Evolutionary conservation across 2,113 vertebrate species (phyloP).

Genomic region (cattle (Bos taurus)): DNA sequence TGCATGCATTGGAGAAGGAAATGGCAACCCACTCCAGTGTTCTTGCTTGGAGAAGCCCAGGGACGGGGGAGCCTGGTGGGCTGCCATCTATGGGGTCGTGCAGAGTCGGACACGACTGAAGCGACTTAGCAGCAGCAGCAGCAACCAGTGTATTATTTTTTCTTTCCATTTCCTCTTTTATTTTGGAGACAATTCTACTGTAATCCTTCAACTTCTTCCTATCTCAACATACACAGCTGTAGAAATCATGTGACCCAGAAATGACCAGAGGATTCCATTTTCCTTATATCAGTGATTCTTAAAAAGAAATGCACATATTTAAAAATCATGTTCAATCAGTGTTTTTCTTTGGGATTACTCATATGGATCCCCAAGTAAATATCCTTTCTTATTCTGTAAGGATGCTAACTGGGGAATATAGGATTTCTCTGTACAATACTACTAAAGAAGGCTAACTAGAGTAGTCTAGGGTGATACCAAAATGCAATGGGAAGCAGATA

Average conservation of each 20-base stretch:
- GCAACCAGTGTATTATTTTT: background rate
- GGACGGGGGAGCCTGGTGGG: too few relatives aligned
- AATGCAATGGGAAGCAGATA: background rate
- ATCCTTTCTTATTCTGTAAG: background rate
- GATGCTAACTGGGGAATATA: background rate
- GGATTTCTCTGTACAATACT: rapidly evolving
- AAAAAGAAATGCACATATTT: background rate
- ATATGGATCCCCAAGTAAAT: background rate
- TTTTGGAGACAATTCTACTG: background rate
- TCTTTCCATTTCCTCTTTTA: background rate
- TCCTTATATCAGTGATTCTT: background rate
- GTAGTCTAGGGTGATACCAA: background rate
- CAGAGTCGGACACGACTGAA: too few relatives aligned
- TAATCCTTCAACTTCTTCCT: background rate
- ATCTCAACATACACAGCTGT: background rate
- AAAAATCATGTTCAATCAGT: background rate
- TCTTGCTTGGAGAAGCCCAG: too few relatives aligned
- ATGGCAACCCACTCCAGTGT: too few relatives aligned
- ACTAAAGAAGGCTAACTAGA: background rate
- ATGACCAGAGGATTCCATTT: background rate
- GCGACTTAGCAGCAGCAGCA: too few relatives aligned
- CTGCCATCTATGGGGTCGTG: too few relatives aligned
- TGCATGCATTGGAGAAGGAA: too few relatives aligned
- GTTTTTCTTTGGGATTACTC: background rate
- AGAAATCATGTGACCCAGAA: background rate